phyloP scores from a whole-genome alignment of 2,888 invertebrate genomes.

The Thymelicus sylvestris region DNA sequence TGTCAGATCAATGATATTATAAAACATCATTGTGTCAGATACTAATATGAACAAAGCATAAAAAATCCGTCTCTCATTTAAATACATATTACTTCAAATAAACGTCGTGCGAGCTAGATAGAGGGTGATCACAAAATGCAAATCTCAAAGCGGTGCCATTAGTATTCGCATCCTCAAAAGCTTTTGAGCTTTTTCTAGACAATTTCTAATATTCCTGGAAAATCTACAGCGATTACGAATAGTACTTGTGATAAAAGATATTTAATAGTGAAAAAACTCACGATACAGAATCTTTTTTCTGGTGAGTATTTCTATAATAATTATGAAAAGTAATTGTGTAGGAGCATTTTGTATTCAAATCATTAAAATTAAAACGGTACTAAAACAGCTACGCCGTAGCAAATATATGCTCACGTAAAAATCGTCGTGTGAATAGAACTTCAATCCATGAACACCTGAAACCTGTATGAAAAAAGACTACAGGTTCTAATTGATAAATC shows the following conservation, averaged over 20 bases:
- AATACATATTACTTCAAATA: conserved; percentile 41
- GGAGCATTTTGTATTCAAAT: neutral
- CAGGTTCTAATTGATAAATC: too few species aligned
- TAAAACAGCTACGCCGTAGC: too few species aligned
- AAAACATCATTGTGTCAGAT: too few species aligned
- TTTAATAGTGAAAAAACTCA: neutral
- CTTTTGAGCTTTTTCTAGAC: conserved; percentile 7
- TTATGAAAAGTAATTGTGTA: neutral
- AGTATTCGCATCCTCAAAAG: conserved; percentile 9
- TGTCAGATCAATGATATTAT: too few species aligned
- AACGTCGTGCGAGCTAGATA: conserved; percentile 32
- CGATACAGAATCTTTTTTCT: too few species aligned
- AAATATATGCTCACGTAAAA: too few species aligned
- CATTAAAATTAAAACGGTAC: too few species aligned
- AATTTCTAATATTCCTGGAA: conserved; percentile 8
- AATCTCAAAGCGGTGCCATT: conserved; percentile 25
- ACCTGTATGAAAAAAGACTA: too few species aligned
- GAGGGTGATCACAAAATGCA: conserved; percentile 40
- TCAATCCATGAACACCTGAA: too few species aligned
- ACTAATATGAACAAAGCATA: too few species aligned
- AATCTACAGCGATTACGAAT: conserved; percentile 1
- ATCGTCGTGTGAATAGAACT: too few species aligned
- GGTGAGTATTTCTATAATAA: too few species aligned
- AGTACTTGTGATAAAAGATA: neutral
- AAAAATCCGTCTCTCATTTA: neutral